Conservation (phyloP, 2,888 invertebrate genomes). For the Euplexia lucipara region DNA sequence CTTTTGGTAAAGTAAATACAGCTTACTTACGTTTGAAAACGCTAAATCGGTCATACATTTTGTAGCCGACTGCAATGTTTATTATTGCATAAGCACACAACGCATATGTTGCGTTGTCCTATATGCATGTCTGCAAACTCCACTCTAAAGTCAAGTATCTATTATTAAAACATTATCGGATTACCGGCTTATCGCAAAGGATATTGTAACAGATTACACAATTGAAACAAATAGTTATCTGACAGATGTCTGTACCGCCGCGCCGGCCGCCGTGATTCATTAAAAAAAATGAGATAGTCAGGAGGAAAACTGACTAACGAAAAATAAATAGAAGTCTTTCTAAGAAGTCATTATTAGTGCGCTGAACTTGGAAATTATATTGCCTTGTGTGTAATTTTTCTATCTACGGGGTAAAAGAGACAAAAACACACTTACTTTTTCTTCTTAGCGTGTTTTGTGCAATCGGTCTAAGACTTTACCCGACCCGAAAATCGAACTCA, state of each 20-base stretch:
- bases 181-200: conserved; percentile 32
- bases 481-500: too few relatives aligned
- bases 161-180: conserved; percentile 40
- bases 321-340: conserved; percentile 45
- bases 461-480: too few relatives aligned
- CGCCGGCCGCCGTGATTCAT: conserved; percentile 32
- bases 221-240: conserved; percentile 24
- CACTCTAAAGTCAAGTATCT: conserved; percentile 21
- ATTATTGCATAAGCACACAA: conserved; percentile 20
- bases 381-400: too few relatives aligned
- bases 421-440: too few relatives aligned
- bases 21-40: conserved; percentile 15
- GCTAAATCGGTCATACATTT: conserved; percentile 39
- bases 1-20: conserved; percentile 28
- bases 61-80: conserved; percentile 39
- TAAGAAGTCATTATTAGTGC: conserved; percentile 40
- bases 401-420: too few relatives aligned
- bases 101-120: conserved; percentile 4
- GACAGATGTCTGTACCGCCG: too few relatives aligned
- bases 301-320: conserved; percentile 38
- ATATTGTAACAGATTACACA: conserved; percentile 27
- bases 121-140: conserved; percentile 15
- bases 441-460: too few relatives aligned
- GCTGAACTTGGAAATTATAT: conserved; percentile 26
- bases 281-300: conserved; percentile 15